phyloP scores from a whole-genome alignment of 2,888 invertebrate genomes.

The Muschampia plurimacula region DNA sequence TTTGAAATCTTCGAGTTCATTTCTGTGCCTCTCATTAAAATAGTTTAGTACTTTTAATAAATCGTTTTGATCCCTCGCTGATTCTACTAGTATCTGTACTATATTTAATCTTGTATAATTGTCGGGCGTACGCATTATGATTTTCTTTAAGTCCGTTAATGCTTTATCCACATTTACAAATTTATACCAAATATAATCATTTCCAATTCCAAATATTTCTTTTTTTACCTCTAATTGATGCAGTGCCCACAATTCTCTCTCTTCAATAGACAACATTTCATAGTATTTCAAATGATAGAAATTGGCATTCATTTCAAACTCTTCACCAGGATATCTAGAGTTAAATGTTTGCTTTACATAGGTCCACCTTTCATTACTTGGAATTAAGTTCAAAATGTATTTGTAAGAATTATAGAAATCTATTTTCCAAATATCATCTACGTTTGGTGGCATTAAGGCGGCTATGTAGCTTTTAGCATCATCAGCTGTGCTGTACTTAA shows the following conservation, averaged over 20 bases:
- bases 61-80: slow-evolving; percentile 56
- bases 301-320: slow-evolving; percentile 57
- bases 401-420: slow-evolving; percentile 52
- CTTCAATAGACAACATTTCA: slow-evolving; percentile 54
- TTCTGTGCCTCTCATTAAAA: slow-evolving; percentile 62
- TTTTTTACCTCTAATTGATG: slow-evolving; percentile 54
- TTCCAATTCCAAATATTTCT: slow-evolving; percentile 55
- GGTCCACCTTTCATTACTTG: slow-evolving; percentile 52
- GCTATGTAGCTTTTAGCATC: slow-evolving; percentile 58
- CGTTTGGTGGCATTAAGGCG: slow-evolving; percentile 52
- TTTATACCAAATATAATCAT: slow-evolving; percentile 61
- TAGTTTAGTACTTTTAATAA: slow-evolving; percentile 57
- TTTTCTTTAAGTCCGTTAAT: slow-evolving; percentile 57
- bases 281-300: slow-evolving; percentile 53
- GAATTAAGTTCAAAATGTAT: slow-evolving; percentile 57
- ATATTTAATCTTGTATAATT: slow-evolving; percentile 52
- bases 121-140: slow-evolving; percentile 52
- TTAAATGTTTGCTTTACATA: slow-evolving; percentile 58
- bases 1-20: slow-evolving; percentile 56
- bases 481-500: slow-evolving; percentile 52
- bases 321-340: slow-evolving; percentile 53
- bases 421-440: slow-evolving; percentile 54
- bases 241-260: slow-evolving; percentile 63
- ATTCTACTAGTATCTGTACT: slow-evolving; percentile 53
- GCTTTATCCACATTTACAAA: slow-evolving; percentile 61